Evolutionary conservation across 2,797 vertebrate genomes (phyloP).

Genomic region (Clarias platycephalus): DNA sequence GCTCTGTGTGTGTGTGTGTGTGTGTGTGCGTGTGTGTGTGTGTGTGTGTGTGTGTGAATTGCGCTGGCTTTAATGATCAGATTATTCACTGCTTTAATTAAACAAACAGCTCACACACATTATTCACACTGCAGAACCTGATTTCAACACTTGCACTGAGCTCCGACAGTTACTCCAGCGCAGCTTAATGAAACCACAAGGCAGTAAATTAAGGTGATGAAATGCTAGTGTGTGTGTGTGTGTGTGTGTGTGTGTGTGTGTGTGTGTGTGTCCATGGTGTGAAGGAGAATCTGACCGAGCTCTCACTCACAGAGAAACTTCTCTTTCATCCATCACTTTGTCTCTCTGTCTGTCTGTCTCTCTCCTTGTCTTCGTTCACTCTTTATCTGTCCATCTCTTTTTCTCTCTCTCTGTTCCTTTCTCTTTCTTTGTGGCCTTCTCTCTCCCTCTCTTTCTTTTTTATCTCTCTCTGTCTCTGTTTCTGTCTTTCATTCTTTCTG

Average conservation of each 20-base stretch:
- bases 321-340: not conserved
- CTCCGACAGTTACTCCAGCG: not conserved
- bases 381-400: not conserved
- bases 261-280: not conserved
- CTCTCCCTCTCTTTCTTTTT: no score
- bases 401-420: not conserved
- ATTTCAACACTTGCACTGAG: no score
- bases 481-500: not conserved
- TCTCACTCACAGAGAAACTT: not conserved
- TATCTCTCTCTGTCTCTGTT: not conserved
- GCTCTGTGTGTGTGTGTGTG: no score
- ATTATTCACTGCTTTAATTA: not conserved
- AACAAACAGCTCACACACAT: not conserved
- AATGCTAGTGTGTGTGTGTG: not conserved
- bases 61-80: not conserved
- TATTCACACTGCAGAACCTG: not conserved
- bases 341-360: not conserved
- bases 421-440: not conserved
- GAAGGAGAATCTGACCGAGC: not conserved
- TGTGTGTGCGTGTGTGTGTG: no score
- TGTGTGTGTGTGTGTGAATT: no score
- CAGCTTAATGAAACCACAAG: not conserved
- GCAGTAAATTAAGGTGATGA: not conserved
- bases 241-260: not conserved
- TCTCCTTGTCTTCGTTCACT: no score